Percentiles rank a stretch among this genome's conserved stretches.
Evolutionary conservation across 1,140 invertebrate genomes (phyloP).

Genomic region (Charaxes varanes): DNA sequence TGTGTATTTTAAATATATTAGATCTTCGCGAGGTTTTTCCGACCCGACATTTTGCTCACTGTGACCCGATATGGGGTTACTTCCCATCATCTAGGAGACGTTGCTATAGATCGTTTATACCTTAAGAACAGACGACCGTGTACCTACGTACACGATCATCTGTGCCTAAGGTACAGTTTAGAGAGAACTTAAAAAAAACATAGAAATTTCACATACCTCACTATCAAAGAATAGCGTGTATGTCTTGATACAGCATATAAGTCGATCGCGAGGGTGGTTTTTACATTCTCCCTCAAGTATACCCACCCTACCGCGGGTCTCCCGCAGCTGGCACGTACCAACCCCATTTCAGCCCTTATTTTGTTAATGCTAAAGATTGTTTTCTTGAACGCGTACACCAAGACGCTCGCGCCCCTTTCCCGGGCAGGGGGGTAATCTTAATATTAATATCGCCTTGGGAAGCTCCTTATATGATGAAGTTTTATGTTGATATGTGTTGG

Average conservation of each 20-base stretch:
- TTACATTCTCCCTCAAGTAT: conserved; percentile 67
- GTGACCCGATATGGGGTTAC: too few relatives aligned
- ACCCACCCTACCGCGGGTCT: conserved; percentile 40
- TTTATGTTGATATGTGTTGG: conserved; percentile 48
- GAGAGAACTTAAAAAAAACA: neutral
- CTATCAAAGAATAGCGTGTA: conserved; percentile 18
- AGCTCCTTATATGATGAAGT: conserved; percentile 54
- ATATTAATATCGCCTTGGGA: conserved; percentile 70
- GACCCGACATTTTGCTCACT: too few relatives aligned
- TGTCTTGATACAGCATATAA: conserved; percentile 72
- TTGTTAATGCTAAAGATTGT: conserved; percentile 1
- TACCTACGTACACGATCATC: too few relatives aligned
- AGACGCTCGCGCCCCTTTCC: conserved; percentile 27
- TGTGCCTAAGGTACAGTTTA: neutral
- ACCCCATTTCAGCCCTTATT: conserved; percentile 23
- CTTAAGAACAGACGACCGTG: too few relatives aligned
- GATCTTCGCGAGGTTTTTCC: too few relatives aligned
- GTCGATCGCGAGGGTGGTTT: conserved; percentile 73
- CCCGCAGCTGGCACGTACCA: conserved; percentile 16
- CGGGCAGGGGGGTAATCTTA: conserved; percentile 59
- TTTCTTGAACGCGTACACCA: conserved; percentile 5
- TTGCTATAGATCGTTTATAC: too few relatives aligned
- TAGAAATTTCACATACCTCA: conserved; percentile 22
- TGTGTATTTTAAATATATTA: too few relatives aligned
- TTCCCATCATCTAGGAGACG: too few relatives aligned